Evolutionary conservation across 2,888 invertebrate genomes (phyloP).

Genomic region (Julus scandinavius): DNA sequence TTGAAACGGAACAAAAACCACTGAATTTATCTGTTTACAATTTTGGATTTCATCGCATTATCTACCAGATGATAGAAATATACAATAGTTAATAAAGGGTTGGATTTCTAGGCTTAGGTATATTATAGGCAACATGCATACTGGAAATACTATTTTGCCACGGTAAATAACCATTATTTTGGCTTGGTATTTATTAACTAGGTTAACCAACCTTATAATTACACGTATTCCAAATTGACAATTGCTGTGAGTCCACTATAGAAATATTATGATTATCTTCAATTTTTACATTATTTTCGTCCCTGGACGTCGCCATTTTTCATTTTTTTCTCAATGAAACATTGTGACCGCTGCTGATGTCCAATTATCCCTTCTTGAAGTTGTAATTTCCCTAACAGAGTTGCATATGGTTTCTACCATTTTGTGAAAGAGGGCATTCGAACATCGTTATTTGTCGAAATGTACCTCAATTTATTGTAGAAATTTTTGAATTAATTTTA

Average conservation of each 20-base stretch:
- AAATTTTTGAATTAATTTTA: not conserved
- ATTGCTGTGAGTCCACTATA: slow-evolving; percentile 49
- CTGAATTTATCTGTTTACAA: not conserved
- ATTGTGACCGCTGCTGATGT: not conserved
- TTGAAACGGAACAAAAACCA: not conserved
- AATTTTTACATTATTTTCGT: slow-evolving; percentile 48
- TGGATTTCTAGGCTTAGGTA: slow-evolving; percentile 16
- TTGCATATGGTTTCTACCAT: not conserved
- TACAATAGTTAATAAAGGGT: not conserved
- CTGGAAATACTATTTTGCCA: not conserved
- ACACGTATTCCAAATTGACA: slow-evolving; percentile 51
- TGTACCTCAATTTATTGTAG: not conserved
- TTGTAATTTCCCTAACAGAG: not conserved
- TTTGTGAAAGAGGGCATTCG: not conserved
- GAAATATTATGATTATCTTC: slow-evolving; percentile 55
- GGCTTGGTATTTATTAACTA: not conserved
- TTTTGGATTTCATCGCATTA: not conserved
- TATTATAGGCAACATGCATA: not conserved
- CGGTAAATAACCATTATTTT: not conserved
- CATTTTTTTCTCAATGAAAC: not conserved
- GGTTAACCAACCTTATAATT: slow-evolving; percentile 52
- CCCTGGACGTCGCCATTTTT: slow-evolving; percentile 57
- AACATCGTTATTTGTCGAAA: not conserved
- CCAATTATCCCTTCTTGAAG: not conserved
- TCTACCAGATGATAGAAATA: not conserved